Evolutionary conservation across 2,797 vertebrate genomes (phyloP).

Genomic region (Dromococcyx pavoninus): DNA sequence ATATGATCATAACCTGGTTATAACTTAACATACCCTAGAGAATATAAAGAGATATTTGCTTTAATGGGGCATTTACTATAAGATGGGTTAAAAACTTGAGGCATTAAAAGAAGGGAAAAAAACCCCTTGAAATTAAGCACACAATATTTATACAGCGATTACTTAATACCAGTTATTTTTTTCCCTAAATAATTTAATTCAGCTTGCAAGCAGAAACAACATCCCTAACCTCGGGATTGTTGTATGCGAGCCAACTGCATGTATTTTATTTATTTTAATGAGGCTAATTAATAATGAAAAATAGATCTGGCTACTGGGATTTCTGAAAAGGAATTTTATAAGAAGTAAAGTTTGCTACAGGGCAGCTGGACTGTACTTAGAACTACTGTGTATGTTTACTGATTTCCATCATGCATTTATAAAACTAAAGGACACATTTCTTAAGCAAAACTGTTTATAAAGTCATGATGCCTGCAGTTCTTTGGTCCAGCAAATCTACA

Average conservation of each 20-base stretch:
- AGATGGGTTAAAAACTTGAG: neutral
- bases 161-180: neutral
- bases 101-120: neutral
- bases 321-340: neutral
- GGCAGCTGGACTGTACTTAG: neutral
- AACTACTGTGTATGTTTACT: neutral
- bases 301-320: neutral
- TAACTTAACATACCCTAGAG: neutral
- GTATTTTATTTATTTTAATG: neutral
- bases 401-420: neutral
- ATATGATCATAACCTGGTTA: neutral
- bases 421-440: constrained; percentile 1
- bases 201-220: neutral
- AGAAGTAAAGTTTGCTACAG: neutral
- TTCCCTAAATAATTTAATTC: neutral
- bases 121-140: neutral
- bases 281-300: constrained; percentile 3
- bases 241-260: neutral
- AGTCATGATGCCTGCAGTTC: neutral
- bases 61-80: neutral
- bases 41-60: neutral
- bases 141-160: neutral
- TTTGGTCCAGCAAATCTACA: neutral
- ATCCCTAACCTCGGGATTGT: neutral
- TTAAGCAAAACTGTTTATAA: constrained; percentile 11